A percentile compares a stretch with the other conserved stretches of the same genome.
Evolutionary conservation across 1,140 invertebrate genomes (phyloP).

Genomic region (Zophobas atratus): DNA sequence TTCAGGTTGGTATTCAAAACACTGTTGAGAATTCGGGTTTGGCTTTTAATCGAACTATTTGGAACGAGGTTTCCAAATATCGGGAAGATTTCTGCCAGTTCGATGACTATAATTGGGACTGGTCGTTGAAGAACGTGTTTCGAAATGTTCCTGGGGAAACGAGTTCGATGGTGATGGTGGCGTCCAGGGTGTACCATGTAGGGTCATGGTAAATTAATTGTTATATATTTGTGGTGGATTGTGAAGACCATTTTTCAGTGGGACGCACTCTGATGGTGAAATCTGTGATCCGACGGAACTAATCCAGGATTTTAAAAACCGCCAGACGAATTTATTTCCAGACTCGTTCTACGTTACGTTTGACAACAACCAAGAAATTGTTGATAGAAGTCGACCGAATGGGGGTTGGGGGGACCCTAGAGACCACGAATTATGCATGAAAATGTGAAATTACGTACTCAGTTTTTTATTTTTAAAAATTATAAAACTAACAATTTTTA

Average conservation of each 20-base stretch:
- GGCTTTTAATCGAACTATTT: not conserved
- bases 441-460: not conserved
- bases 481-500: not conserved
- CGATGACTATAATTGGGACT: slow-evolving; percentile 24
- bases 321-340: not conserved
- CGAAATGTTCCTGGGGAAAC: not conserved
- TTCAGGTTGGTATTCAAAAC: slow-evolving; percentile 4
- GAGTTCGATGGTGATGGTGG: not conserved
- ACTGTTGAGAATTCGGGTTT: not conserved
- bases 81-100: slow-evolving; percentile 7
- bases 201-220: not conserved
- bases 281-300: not conserved
- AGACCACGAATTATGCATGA: slow-evolving; percentile 6
- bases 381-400: not conserved
- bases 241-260: not conserved
- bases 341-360: not conserved
- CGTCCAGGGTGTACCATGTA: not conserved
- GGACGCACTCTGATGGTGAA: not conserved
- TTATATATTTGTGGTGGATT: too few relatives aligned
- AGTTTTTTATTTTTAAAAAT: not conserved
- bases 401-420: slow-evolving; percentile 11
- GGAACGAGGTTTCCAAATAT: not conserved
- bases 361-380: too few relatives aligned
- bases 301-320: not conserved
- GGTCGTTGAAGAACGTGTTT: not conserved